Conservation (phyloP, 2,113 vertebrate species). For the Sapajus apella region DNA sequence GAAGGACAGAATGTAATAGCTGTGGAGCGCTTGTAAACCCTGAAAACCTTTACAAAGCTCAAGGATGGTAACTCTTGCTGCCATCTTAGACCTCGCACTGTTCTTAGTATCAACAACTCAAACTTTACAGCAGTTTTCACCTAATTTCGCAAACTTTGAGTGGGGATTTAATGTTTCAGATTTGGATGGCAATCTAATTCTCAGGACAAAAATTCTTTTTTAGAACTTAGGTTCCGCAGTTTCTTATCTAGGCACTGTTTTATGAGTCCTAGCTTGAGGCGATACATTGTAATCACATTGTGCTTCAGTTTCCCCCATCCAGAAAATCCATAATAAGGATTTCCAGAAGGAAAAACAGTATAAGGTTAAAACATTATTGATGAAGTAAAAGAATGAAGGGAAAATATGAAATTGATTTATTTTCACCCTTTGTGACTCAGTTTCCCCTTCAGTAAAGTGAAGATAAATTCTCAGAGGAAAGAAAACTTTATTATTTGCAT, state of each 20-base stretch:
- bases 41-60: neutral
- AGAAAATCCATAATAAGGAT: neutral
- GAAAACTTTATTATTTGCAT: conserved; percentile 47
- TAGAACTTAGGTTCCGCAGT: neutral
- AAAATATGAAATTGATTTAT: neutral
- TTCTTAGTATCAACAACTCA: conserved; percentile 16
- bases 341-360: conserved; percentile 35
- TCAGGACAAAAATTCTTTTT: neutral
- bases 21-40: neutral
- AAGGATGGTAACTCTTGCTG: neutral
- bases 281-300: neutral
- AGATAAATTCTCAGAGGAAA: neutral
- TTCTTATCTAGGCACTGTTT: neutral
- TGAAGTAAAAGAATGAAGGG: neutral
- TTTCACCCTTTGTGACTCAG: neutral
- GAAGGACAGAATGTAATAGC: neutral
- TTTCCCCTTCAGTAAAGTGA: conserved; percentile 3
- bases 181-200: neutral
- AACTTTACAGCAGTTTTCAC: neutral
- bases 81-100: too few species aligned
- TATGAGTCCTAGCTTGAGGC: neutral
- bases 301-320: neutral
- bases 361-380: conserved; percentile 2
- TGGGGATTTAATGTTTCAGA: conserved; percentile 48
- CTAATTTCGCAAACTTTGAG: conserved; percentile 10